Base-by-base conservation (phyloP, 1,140 invertebrate genomes). In the Oryctes rhinoceros region DNA sequence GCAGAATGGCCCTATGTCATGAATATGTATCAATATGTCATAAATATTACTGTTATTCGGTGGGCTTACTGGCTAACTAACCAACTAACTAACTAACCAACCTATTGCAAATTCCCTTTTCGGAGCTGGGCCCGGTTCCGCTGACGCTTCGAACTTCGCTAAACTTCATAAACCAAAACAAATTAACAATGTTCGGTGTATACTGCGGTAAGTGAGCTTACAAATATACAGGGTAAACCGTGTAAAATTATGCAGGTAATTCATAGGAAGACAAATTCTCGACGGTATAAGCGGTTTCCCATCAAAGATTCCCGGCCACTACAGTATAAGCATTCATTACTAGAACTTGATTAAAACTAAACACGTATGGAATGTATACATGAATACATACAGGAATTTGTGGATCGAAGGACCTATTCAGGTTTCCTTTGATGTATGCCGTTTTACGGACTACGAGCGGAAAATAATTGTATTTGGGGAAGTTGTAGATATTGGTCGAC, bases 1-100 rank as follows among this genome's bases (percentile, higher is more conserved):
- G 65, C 13, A 35, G 65, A 18, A 67, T 11, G 20, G 18, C 65
- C 65, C 65, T 67, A 67, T 24, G 65, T 67, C 65, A 67, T 67
- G 65, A 67, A 67, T 67, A 67, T 67, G 65, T 67, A 67, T 67
- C 65, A 67, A 67, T 67, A 67, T 67, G 65, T 67, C 65, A 67
- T 67, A 67, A 67, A 67, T 67, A 67, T 67, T 67, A 35, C 65
- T 67, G 65, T 67, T 67, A 67, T 67, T 67, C 65, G 65, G 65
- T 24, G 65, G 18, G 20, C 65, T 67, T 53, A 53, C 49, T 18
- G 18, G 30, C 65, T 35, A 35, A 67, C 65, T 67, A 67, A 35
- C 65, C 20, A 67, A 67, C 65, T 67, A 24, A 67, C 65, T 67
- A 24, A 67, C 65, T 67, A 67, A 67, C 65, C 24, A 67, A 67